Base-by-base conservation (phyloP, 1,140 invertebrate species). In the Drosophila persimilis region DNA sequence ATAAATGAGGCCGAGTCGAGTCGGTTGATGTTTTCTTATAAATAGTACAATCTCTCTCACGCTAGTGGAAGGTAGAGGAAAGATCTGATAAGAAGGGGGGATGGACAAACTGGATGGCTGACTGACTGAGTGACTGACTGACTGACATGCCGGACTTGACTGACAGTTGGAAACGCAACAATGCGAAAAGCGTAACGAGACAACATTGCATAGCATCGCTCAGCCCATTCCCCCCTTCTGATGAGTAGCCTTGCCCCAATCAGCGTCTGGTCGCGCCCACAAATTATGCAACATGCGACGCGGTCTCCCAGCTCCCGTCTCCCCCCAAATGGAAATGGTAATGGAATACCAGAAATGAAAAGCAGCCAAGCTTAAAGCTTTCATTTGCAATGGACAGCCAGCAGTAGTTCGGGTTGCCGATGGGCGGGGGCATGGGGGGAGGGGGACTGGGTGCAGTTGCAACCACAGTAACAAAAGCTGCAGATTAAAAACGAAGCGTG, bases 301-400 rank as follows among this genome's bases (percentile, higher is more conserved):
- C 57, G 35, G 35, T 3, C 1, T 56, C 35, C 62, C 24, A 43
- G 44, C 29, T 60, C 20, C 61, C 61, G 24, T 57, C 61, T 63
- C 29, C 35, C 35, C 35, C 1, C 67, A 85, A 85, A 85, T 85
- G 67, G 67, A 85, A 85, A 86, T 80, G 77, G 35, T 39, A 39
- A 39, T 39, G 35, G 35, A 74, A 85, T 86, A 86, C 73, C 81
- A 85, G 80, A 84, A 85, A 85, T 85, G 77, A 86, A 81, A 86
- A 85, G 81, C 77, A 86, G 60, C 77, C 73, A 64, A 81, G 77
- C 73, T 57, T 74, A 88, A 86, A 88, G 83, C 83, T 83, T 76
- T 77, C 74, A 81, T 48, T 64, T 77, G 51, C 60, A 64, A 64
- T 70, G 43, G 41, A 58, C 20, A 41, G 55, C 35, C 39, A 47